A percentile compares a stretch with the other conserved stretches of the same genome.
phyloP scores from a whole-genome alignment of 2,888 invertebrate species.

The Napeogenes inachia region DNA sequence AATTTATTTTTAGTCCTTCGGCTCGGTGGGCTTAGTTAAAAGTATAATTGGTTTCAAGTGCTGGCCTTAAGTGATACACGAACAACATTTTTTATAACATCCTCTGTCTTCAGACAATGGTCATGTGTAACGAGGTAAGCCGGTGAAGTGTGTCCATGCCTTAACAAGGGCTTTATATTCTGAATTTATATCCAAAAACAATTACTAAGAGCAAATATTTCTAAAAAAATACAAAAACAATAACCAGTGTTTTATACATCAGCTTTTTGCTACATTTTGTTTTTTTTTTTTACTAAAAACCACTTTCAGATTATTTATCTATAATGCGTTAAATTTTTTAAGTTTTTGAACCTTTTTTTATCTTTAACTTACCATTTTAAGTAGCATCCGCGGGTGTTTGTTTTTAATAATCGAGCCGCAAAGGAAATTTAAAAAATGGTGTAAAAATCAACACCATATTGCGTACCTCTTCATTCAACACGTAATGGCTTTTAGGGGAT shows the following conservation, averaged over 20 bases:
- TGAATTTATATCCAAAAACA: neutral
- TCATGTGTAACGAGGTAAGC: constrained; percentile 33
- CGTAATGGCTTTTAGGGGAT: neutral
- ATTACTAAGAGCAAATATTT: neutral
- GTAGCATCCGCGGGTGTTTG: constrained; percentile 46
- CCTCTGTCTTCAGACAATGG: constrained; percentile 45
- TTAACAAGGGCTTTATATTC: neutral
- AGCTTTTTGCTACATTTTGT: neutral
- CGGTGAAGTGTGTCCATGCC: neutral
- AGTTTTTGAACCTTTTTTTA: constrained; percentile 19
- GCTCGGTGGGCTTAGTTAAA: constrained; percentile 51
- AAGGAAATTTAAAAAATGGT: constrained; percentile 50
- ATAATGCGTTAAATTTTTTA: constrained; percentile 24
- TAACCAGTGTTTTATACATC: neutral
- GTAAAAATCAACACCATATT: constrained; percentile 58
- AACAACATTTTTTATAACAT: constrained; percentile 48
- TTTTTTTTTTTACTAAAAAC: neutral
- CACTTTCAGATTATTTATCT: constrained; percentile 17
- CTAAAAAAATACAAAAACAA: neutral
- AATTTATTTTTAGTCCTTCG: constrained; percentile 47
- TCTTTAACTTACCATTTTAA: constrained; percentile 19
- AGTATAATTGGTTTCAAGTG: constrained; percentile 67
- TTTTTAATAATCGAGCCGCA: constrained; percentile 56
- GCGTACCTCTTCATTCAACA: constrained; percentile 15
- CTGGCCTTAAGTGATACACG: constrained; percentile 51